Evolutionary conservation across 1,140 invertebrate species (phyloP).

Genomic region (Zaprionus ornatus): DNA sequence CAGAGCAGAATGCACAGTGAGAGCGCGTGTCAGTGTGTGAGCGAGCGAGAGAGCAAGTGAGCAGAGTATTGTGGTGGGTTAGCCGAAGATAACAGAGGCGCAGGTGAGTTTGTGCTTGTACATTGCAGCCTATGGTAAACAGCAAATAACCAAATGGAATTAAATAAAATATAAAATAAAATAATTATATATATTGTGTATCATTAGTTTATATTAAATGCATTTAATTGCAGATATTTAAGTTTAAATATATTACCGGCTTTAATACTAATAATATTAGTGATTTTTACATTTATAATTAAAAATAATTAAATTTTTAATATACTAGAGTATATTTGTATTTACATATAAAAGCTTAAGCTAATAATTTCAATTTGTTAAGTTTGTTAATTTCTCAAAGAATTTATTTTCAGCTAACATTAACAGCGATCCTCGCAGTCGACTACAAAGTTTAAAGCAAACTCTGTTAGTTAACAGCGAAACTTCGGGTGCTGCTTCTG

Average conservation of each 20-base stretch:
- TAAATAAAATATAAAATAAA: too few relatives aligned
- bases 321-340: too few relatives aligned
- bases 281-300: too few relatives aligned
- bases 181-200: too few relatives aligned
- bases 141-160: neutral
- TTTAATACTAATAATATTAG: too few relatives aligned
- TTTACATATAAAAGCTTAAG: too few relatives aligned
- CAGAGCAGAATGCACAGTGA: neutral
- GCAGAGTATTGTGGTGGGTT: constrained; percentile 32
- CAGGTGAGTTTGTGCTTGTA: constrained; percentile 19
- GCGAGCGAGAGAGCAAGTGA: constrained; percentile 4
- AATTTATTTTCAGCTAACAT: neutral
- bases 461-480: constrained; percentile 36
- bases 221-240: too few relatives aligned
- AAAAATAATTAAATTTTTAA: too few relatives aligned
- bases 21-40: constrained; percentile 3
- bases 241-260: too few relatives aligned
- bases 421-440: neutral
- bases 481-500: neutral
- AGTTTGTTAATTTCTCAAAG: neutral
- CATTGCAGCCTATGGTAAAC: neutral
- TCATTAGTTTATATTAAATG: too few relatives aligned
- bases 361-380: too few relatives aligned
- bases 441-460: neutral
- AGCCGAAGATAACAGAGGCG: constrained; percentile 24